Conservation (phyloP, 2,797 vertebrate species). For the Trematomus bernacchii region DNA sequence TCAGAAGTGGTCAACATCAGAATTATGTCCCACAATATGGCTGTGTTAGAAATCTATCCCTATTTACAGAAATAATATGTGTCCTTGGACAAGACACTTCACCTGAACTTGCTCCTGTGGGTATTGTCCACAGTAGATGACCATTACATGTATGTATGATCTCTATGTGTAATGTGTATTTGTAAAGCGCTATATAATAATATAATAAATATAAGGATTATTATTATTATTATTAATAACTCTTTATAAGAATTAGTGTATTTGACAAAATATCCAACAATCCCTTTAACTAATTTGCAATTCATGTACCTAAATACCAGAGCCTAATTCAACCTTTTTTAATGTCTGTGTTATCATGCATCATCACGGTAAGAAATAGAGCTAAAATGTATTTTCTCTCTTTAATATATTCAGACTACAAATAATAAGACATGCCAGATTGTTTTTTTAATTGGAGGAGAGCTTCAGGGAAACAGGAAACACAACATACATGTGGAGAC, state of each 20-base stretch:
- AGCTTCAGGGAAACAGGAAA: constrained; percentile 37
- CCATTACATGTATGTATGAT: too few relatives aligned
- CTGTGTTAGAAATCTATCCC: neutral
- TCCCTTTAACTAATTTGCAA: neutral
- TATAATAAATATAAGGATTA: too few relatives aligned
- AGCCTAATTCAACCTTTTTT: neutral
- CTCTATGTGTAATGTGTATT: too few relatives aligned
- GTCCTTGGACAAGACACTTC: too few relatives aligned
- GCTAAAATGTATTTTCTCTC: neutral
- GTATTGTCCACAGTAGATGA: too few relatives aligned
- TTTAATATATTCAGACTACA: neutral
- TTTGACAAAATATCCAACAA: neutral
- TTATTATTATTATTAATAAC: too few relatives aligned
- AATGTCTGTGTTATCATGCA: neutral
- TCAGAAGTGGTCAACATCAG: too few relatives aligned
- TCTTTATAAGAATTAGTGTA: neutral
- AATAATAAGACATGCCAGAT: constrained; percentile 3
- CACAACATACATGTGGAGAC: constrained; percentile 24
- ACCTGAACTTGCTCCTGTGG: too few relatives aligned
- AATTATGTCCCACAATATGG: neutral
- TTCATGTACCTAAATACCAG: neutral
- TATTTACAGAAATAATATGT: neutral
- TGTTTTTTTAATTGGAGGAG: constrained; percentile 20
- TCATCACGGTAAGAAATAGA: neutral
- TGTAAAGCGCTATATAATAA: too few relatives aligned